phyloP scores from a whole-genome alignment of 2,888 invertebrate species.

The Tortricodes alternella region DNA sequence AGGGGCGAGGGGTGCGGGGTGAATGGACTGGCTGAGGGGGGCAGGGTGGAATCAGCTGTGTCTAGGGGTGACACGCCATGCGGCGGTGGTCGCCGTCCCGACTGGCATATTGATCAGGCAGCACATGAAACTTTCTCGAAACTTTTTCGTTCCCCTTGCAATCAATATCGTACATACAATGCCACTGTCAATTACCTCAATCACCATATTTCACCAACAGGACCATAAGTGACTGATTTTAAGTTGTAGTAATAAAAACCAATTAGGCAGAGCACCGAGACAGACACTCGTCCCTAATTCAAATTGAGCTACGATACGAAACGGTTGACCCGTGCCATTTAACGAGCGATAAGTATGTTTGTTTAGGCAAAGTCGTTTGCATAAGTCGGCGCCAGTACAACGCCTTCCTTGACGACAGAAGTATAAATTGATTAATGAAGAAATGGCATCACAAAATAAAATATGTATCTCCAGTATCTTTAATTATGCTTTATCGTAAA shows the following conservation, averaged over 20 bases:
- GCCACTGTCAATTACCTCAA: slow-evolving; percentile 12
- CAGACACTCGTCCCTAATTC: slow-evolving; percentile 34
- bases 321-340: slow-evolving; percentile 37
- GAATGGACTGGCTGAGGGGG: slow-evolving; percentile 65
- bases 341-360: slow-evolving; percentile 36
- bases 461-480: not conserved
- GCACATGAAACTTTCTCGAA: slow-evolving; percentile 65
- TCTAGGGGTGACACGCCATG: slow-evolving; percentile 74
- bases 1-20: slow-evolving; percentile 60
- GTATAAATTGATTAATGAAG: not conserved
- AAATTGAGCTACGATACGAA: slow-evolving; percentile 39
- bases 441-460: not conserved
- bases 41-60: slow-evolving; percentile 76
- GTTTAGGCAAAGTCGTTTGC: slow-evolving; percentile 37
- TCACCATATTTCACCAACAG: slow-evolving; percentile 18
- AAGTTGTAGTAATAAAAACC: slow-evolving; percentile 18
- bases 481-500: not conserved
- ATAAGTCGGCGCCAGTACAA: slow-evolving; percentile 7
- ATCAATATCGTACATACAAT: slow-evolving; percentile 16
- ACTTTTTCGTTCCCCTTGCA: slow-evolving; percentile 37
- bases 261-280: slow-evolving; percentile 23
- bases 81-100: slow-evolving; percentile 76
- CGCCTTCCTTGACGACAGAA: slow-evolving; percentile 1
- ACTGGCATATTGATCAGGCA: slow-evolving; percentile 76
- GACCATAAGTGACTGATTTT: slow-evolving; percentile 3